These are phyloP conservation scores for Paguma larvata DNA, from an alignment of 2,797 vertebrate genomes.

Conservation along the genomic window DNA sequence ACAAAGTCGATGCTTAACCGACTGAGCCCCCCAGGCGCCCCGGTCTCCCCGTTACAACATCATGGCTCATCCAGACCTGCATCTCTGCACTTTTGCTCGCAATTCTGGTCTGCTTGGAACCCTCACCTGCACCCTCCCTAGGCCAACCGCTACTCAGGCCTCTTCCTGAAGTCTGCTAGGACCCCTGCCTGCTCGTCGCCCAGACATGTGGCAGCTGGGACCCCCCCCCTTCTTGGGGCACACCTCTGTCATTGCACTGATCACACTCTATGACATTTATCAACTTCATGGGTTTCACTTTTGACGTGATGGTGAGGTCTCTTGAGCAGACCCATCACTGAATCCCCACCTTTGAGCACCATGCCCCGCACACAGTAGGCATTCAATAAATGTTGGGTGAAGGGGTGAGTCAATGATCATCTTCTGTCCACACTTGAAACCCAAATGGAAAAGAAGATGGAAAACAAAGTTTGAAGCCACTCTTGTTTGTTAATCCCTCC, in stretches of 20 bases:
- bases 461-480: background rate
- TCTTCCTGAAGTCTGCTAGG: background rate
- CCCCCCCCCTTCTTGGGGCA: background rate
- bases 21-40: too few species aligned
- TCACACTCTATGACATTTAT: background rate
- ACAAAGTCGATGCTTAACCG: too few species aligned
- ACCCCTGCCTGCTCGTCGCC: background rate
- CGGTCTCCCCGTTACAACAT: background rate
- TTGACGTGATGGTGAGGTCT: background rate
- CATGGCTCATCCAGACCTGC: rapidly evolving
- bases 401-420: background rate
- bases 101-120: background rate
- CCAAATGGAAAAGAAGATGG: background rate
- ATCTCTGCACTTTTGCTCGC: background rate
- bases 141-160: background rate
- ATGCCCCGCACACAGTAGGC: background rate
- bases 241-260: background rate
- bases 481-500: background rate
- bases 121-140: background rate
- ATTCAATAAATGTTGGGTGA: slow-evolving; percentile 64
- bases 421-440: background rate
- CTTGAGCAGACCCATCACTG: background rate
- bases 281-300: background rate
- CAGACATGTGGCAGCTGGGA: rapidly evolving
- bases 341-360: background rate